Percentiles rank a stretch among this genome's conserved stretches.
phyloP scores from a whole-genome alignment of 1,140 invertebrate species.

The Drosophila neocordata region DNA sequence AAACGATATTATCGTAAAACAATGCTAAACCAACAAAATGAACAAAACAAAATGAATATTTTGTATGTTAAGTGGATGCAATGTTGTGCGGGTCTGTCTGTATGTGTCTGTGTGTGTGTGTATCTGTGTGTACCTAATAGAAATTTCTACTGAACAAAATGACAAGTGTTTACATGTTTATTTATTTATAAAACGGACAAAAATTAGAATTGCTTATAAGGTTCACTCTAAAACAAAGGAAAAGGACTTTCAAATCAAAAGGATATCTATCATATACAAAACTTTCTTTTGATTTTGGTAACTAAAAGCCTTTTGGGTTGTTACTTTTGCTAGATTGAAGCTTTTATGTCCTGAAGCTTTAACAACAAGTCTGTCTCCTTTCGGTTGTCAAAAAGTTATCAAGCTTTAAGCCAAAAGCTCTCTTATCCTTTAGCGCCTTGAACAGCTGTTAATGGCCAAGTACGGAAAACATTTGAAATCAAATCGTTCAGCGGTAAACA shows the following conservation, averaged over 20 bases:
- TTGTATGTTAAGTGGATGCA: neutral
- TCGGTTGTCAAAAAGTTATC: neutral
- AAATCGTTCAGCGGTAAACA: conserved; percentile 71
- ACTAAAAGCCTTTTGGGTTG: no score
- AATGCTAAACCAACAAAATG: neutral
- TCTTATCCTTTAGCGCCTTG: conserved; percentile 15
- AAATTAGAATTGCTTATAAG: no score
- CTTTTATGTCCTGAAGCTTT: no score
- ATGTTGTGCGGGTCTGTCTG: neutral
- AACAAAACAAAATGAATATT: conserved; percentile 1
- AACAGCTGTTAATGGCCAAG: conserved; percentile 52
- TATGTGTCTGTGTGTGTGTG: neutral
- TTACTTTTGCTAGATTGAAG: no score
- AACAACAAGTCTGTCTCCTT: neutral
- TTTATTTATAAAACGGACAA: no score
- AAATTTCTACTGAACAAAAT: neutral
- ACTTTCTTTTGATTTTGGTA: no score
- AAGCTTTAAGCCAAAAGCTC: conserved; percentile 49
- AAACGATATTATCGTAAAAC: neutral
- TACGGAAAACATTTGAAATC: conserved; percentile 64
- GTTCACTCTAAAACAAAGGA: no score
- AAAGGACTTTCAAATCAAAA: no score
- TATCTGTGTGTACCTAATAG: neutral
- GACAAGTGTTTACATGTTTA: no score
- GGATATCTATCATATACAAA: no score